Base-by-base conservation (phyloP, 37 sponge, comb jelly and placozoan species). In the Chondrosia reniformis region DNA sequence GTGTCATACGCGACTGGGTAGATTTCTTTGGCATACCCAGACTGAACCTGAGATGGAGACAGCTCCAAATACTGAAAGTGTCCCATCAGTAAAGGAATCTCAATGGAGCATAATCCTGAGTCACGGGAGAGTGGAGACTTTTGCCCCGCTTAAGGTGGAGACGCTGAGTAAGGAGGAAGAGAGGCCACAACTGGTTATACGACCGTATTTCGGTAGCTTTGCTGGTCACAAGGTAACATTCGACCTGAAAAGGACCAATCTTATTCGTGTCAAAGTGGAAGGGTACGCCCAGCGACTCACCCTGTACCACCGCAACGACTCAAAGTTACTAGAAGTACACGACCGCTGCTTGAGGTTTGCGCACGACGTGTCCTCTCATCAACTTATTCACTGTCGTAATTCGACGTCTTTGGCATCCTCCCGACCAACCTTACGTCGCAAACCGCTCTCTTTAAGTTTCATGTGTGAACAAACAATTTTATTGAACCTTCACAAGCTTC, bases 131-230 rank as follows among this genome's bases (percentile, higher is more conserved):
- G 74, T 73, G 3, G 41, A 44, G n/a, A 39, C 74, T 21, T 73
- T 73, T 42, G 74, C 74, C 15, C 45, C 46, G 24, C 42, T 45
- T 13, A 45, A 25, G 74, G 45, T 73, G 2, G 74, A 73, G 31
- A 44, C 45, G 46, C 45, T 9, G 74, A 30, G 45, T 24, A 5
- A 46, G 27, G 46, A 44, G 32, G 46, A 41, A 38, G 30, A 22
- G 7, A 45, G 46, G 42, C 45, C 46, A 17, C 45, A 76, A 52
- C 46, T 89, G 31, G 24, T 74, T 0, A 67, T 84, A 17, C 66
- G 21, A 31, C 89, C 89, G 9, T 89, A 84, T 31, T 89, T 89
- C 46, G 89, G 89, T 0, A 71, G 31, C 31, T 84, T 84, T 58
- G 79, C 89, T n/a, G 89, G 84, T 0, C 73, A 80, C n/a, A 42